These are phyloP conservation scores for Mycetomoellerius zeteki DNA, from an alignment of 1,140 invertebrate genomes.

Conservation along the genomic window DNA sequence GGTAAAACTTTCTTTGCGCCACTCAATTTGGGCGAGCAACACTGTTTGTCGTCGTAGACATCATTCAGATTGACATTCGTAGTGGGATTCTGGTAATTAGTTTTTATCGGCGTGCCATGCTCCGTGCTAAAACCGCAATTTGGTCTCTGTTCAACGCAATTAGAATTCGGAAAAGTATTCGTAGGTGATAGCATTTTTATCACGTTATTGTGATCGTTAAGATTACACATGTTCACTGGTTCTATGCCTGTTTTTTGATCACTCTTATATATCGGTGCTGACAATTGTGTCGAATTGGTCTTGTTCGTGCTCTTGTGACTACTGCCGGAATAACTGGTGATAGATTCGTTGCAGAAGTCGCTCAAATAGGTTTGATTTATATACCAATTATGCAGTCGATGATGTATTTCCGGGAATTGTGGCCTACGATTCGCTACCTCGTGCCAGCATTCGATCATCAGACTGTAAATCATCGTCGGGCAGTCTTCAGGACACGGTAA, in stretches of 20 bases:
- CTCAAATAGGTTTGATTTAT: conserved; percentile 84
- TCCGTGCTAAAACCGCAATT: conserved; percentile 64
- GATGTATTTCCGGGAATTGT: conserved; percentile 94
- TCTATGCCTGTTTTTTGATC: conserved; percentile 76
- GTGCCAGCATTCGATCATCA: conserved; percentile 99
- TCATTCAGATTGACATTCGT: conserved; percentile 76
- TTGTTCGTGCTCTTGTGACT: conserved; percentile 82
- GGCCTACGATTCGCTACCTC: conserved; percentile 96
- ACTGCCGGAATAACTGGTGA: conserved; percentile 79
- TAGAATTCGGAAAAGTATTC: conserved; percentile 67
- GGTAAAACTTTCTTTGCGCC: conserved; percentile 83
- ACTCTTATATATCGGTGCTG: conserved; percentile 77
- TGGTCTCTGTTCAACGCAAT: conserved; percentile 69
- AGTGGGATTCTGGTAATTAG: conserved; percentile 67
- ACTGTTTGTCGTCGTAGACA: conserved; percentile 80
- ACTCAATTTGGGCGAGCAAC: conserved; percentile 82
- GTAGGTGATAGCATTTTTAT: conserved; percentile 74
- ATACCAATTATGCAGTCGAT: conserved; percentile 91
- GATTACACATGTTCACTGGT: conserved; percentile 69
- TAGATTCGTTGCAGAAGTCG: conserved; percentile 79
- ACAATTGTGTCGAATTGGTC: conserved; percentile 79
- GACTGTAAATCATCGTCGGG: conserved; percentile 95
- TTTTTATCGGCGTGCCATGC: conserved; percentile 71
- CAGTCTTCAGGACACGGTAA: conserved; percentile 97
- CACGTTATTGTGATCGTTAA: conserved; percentile 74